These are phyloP conservation scores for Rhinoptilus africanus DNA, from an alignment of 2,113 vertebrate genomes.

Conservation along the genomic window DNA sequence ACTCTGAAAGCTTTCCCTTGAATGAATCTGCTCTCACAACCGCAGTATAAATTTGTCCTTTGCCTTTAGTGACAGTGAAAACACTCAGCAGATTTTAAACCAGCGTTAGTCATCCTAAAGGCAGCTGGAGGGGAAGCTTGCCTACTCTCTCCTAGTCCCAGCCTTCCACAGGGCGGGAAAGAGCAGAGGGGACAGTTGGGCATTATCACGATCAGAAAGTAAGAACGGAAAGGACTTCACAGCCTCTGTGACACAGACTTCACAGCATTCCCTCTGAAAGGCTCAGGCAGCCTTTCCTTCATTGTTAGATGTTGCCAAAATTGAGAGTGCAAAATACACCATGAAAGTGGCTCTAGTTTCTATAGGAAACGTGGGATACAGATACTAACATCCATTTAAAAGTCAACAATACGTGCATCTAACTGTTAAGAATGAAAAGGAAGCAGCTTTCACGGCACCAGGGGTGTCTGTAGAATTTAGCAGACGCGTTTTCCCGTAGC, in stretches of 20 bases:
- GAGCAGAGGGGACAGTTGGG: rapidly evolving
- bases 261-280: background rate
- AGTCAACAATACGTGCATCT: rapidly evolving
- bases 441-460: background rate
- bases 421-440: background rate
- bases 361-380: background rate
- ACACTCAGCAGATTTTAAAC: background rate
- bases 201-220: background rate
- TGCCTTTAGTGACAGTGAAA: background rate
- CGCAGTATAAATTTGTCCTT: background rate
- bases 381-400: background rate
- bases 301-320: background rate
- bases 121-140: background rate
- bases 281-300: background rate
- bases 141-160: background rate
- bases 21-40: background rate
- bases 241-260: background rate
- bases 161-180: background rate
- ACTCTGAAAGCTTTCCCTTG: background rate
- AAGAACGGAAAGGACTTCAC: background rate
- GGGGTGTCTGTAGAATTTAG: background rate
- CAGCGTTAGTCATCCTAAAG: background rate
- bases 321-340: background rate
- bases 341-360: background rate
- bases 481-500: background rate